These are phyloP conservation scores for Gobionotothen gibberifrons DNA, from an alignment of 2,797 vertebrate genomes.

Conservation along the genomic window DNA sequence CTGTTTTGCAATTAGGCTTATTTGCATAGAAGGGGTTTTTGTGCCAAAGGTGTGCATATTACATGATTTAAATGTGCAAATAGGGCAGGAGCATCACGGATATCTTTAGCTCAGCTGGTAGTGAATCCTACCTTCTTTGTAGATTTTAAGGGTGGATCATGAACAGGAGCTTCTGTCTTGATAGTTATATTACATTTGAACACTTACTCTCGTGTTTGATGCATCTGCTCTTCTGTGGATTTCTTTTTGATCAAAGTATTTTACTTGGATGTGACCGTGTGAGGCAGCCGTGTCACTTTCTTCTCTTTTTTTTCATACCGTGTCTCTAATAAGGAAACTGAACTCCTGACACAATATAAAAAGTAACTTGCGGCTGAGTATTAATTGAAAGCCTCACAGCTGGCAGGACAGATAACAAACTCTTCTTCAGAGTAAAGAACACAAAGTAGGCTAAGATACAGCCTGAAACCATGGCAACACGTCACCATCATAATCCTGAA, in stretches of 20 bases:
- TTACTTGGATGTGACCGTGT: conserved; percentile 16
- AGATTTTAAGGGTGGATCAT: neutral
- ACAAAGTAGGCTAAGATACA: conserved; percentile 72
- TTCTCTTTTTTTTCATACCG: conserved; percentile 43
- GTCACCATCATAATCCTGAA: conserved; percentile 58
- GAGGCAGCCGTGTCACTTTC: conserved; percentile 15
- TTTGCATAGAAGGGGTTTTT: no score
- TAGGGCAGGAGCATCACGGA: no score
- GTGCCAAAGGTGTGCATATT: no score
- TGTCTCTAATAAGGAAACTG: conserved; percentile 58
- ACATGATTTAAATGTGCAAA: no score
- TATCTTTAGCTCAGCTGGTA: neutral
- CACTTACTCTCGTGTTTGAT: neutral
- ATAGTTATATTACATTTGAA: neutral
- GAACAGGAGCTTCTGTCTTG: neutral
- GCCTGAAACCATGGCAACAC: conserved; percentile 77
- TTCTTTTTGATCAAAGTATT: conserved; percentile 7
- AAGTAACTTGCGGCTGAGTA: conserved; percentile 52
- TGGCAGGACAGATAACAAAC: conserved; percentile 71
- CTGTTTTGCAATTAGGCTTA: no score
- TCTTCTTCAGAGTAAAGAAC: conserved; percentile 47
- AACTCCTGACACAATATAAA: conserved; percentile 54
- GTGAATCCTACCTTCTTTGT: neutral
- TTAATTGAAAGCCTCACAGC: conserved; percentile 76
- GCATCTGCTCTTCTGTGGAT: neutral